Evolutionary conservation across 2,888 invertebrate genomes (phyloP).

Genomic region (Sarcophaga rosellei): DNA sequence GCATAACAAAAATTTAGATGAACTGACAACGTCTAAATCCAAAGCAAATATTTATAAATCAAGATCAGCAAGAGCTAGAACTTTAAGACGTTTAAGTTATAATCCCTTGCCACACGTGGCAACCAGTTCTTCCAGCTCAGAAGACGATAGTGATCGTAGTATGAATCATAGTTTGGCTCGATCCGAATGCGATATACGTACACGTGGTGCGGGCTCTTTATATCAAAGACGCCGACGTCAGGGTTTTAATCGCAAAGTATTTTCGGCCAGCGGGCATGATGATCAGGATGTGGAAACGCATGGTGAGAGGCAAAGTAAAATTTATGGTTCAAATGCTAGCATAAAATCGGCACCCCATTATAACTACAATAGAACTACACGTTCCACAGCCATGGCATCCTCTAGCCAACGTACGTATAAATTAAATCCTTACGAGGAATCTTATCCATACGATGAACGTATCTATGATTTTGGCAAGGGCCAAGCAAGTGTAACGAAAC

Average conservation of each 20-base stretch:
- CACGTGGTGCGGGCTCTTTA: conserved; percentile 74
- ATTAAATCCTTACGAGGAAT: conserved; percentile 72
- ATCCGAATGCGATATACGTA: conserved; percentile 83
- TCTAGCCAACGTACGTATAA: conserved; percentile 70
- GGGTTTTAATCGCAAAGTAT: conserved; percentile 78
- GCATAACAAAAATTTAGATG: conserved; percentile 22
- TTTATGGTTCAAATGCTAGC: conserved; percentile 82
- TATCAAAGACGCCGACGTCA: conserved; percentile 76
- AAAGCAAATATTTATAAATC: conserved; percentile 77
- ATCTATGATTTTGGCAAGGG: conserved; percentile 80
- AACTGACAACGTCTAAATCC: conserved; percentile 33
- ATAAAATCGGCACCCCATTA: conserved; percentile 82
- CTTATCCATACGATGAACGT: conserved; percentile 77
- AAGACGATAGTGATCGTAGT: conserved; percentile 79
- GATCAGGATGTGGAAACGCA: conserved; percentile 74
- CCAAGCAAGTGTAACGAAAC: conserved; percentile 76
- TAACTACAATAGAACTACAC: conserved; percentile 75
- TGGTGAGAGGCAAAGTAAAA: conserved; percentile 74
- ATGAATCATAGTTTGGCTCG: conserved; percentile 81
- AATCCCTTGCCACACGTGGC: conserved; percentile 83
- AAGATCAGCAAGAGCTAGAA: conserved; percentile 83
- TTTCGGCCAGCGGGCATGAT: conserved; percentile 75
- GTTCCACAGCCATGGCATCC: conserved; percentile 32
- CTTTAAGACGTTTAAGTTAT: conserved; percentile 83
- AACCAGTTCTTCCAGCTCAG: conserved; percentile 83